Evolutionary conservation across 2,113 vertebrate species (phyloP).

Genomic region (Pomatorhinus ruficollis): DNA sequence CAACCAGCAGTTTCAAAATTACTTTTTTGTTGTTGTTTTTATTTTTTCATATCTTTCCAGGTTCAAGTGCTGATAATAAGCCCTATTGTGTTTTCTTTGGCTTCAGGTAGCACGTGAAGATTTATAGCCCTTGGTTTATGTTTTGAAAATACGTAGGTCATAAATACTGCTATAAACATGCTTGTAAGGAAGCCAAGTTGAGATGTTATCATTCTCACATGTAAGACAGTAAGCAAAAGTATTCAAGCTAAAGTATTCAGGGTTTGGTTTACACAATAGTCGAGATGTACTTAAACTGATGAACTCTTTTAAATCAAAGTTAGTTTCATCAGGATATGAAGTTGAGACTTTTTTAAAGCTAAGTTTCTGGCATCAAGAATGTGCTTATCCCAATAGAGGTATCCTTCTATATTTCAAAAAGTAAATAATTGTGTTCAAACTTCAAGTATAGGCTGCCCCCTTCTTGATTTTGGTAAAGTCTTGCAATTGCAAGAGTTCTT

Average conservation of each 20-base stretch:
- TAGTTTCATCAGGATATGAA: neutral
- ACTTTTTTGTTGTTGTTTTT: neutral
- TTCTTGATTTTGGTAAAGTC: constrained; percentile 36
- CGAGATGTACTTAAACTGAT: neutral
- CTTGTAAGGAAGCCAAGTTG: neutral
- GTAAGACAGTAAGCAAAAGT: neutral
- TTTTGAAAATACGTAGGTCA: neutral
- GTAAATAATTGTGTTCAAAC: neutral
- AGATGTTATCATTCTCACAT: neutral
- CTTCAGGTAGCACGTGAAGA: neutral
- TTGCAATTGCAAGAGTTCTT: constrained; percentile 7
- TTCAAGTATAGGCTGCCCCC: constrained; percentile 34
- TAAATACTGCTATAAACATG: neutral
- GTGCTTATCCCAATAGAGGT: neutral
- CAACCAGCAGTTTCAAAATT: neutral
- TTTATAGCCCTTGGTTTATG: neutral
- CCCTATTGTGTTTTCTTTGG: neutral
- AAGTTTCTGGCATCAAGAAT: neutral
- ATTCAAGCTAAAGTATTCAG: neutral
- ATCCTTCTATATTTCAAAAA: neutral
- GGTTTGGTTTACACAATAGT: neutral
- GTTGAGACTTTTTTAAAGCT: neutral
- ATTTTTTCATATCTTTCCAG: neutral
- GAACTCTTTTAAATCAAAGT: neutral
- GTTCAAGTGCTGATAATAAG: neutral